Evolutionary conservation across 2,888 invertebrate genomes (phyloP).

Genomic region (Eilema caniola): DNA sequence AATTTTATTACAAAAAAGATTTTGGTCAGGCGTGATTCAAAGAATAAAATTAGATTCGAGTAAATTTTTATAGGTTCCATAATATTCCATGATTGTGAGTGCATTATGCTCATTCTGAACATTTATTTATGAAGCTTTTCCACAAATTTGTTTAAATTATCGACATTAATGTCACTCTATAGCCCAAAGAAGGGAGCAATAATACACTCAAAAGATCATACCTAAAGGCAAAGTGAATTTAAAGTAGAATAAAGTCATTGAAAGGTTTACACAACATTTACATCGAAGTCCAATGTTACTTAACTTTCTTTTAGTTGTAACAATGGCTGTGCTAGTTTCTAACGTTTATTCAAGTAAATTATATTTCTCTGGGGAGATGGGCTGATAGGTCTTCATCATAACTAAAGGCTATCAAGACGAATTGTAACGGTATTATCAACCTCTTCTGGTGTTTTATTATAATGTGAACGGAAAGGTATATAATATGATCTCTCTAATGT

Average conservation of each 20-base stretch:
- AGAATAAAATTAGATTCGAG: not conserved
- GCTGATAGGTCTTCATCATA: constrained; percentile 27
- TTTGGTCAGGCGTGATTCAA: too few relatives aligned
- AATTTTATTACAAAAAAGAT: too few relatives aligned
- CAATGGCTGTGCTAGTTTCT: constrained; percentile 64
- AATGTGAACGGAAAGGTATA: constrained; percentile 45
- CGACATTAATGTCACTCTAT: not conserved
- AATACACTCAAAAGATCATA: not conserved
- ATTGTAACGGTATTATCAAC: constrained; percentile 31
- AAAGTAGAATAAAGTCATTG: not conserved
- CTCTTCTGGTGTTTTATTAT: constrained; percentile 29
- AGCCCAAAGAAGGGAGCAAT: not conserved
- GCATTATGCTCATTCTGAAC: not conserved
- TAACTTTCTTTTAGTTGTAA: constrained; percentile 57
- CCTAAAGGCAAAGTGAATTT: not conserved
- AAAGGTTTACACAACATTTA: constrained; percentile 27
- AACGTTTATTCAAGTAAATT: constrained; percentile 26
- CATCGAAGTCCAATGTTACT: constrained; percentile 65
- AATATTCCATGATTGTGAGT: not conserved
- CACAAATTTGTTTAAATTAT: too few relatives aligned
- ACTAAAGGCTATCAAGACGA: constrained; percentile 31
- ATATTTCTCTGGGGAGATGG: constrained; percentile 24
- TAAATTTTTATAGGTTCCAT: not conserved
- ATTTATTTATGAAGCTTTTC: too few relatives aligned
- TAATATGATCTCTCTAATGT: constrained; percentile 59